These are phyloP conservation scores for Ceriagrion tenellum DNA, from an alignment of 2,888 invertebrate species.

Conservation along the genomic window DNA sequence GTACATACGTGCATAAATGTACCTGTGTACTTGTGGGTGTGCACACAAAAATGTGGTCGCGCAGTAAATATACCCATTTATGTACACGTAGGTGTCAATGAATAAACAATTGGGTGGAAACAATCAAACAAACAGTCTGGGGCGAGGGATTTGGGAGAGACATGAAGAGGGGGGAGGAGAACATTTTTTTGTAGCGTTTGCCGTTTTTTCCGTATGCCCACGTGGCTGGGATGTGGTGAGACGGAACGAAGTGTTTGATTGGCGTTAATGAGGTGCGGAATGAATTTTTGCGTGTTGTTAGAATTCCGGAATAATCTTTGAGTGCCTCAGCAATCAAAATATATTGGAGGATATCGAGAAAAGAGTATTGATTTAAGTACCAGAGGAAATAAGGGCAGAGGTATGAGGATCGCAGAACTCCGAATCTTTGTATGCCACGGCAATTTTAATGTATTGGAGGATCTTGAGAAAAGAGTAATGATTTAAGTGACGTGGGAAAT, in stretches of 20 bases:
- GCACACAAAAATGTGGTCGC: not conserved
- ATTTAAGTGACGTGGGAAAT: no score
- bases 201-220: not conserved
- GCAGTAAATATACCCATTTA: not conserved
- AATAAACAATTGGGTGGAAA: not conserved
- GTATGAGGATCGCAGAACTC: no score
- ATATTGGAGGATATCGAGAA: no score
- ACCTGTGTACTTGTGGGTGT: not conserved
- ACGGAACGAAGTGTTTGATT: not conserved
- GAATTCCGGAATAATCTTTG: no score
- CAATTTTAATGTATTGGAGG: no score
- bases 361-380: no score
- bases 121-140: constrained; percentile 16
- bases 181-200: not conserved
- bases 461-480: no score
- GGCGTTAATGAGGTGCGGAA: not conserved
- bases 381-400: no score
- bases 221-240: not conserved
- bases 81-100: not conserved
- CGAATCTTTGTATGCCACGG: no score
- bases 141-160: not conserved
- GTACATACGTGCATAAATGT: not conserved
- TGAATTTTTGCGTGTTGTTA: not conserved
- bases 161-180: not conserved
- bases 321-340: no score